A percentile compares a stretch with the other conserved stretches of the same genome.
Evolutionary conservation across 2,113 vertebrate genomes (phyloP).

Genomic region (Patagioenas fasciata): DNA sequence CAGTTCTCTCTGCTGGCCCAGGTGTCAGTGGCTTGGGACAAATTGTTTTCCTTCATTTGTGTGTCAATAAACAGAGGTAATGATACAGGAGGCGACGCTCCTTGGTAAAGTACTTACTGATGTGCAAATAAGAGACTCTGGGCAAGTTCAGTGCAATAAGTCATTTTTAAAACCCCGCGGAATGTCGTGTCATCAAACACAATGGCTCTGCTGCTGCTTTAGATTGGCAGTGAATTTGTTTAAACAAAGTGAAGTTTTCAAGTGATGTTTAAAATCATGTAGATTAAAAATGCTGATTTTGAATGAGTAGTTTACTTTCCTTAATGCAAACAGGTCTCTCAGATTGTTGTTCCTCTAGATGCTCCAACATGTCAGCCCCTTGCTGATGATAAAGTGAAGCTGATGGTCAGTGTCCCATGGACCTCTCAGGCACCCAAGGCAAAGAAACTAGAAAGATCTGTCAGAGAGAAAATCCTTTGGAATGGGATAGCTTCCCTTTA

Average conservation of each 20-base stretch:
- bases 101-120: background rate
- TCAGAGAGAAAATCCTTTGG: background rate
- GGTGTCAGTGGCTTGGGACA: background rate
- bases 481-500: background rate
- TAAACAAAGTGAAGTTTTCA: background rate
- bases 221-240: background rate
- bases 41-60: background rate
- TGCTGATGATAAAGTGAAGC: background rate
- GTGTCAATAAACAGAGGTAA: background rate
- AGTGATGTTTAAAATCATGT: background rate
- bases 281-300: background rate
- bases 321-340: background rate
- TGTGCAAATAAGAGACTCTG: slow-evolving; percentile 6
- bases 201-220: background rate
- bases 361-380: accelerated
- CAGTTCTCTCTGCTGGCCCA: background rate
- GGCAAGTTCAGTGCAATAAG: background rate
- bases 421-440: background rate
- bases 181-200: background rate
- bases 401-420: background rate
- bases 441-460: background rate
- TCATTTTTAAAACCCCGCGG: background rate
- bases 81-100: background rate
- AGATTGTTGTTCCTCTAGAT: background rate
- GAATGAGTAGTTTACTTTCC: background rate